Conservation (phyloP, 2,888 invertebrate species). For the Tetrapedia diversipes region DNA sequence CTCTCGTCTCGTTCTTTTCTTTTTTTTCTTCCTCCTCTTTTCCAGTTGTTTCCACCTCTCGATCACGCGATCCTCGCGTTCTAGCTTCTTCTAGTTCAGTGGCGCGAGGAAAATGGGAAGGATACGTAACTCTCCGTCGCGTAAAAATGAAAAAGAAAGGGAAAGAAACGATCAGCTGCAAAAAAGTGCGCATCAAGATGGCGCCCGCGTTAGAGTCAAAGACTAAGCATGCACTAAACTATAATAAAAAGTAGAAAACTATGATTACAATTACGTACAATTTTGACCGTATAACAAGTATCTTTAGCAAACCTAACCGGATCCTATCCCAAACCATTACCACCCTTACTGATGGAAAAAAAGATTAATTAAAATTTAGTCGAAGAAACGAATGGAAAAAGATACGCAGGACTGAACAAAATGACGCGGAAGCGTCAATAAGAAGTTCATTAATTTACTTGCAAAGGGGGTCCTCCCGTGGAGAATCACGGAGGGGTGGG, state of each 20-base stretch:
- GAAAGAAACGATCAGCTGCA: background rate
- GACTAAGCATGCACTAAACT: too few species aligned
- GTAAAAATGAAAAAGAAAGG: slow-evolving; percentile 6
- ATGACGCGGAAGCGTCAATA: background rate
- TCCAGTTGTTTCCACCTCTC: slow-evolving; percentile 35
- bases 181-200: background rate
- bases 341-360: too few species aligned
- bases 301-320: too few species aligned
- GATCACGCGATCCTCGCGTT: slow-evolving; percentile 54
- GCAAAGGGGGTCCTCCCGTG: background rate
- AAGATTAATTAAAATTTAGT: too few species aligned
- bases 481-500: background rate
- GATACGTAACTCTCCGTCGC: slow-evolving; percentile 20
- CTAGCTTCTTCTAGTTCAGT: slow-evolving; percentile 42
- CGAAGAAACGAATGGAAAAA: too few species aligned
- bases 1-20: background rate
- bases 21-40: slow-evolving; percentile 34
- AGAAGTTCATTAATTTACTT: slow-evolving; percentile 29
- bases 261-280: too few species aligned
- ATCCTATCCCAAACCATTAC: too few species aligned
- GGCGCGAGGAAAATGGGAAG: slow-evolving; percentile 19
- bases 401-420: too few species aligned
- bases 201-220: too few species aligned
- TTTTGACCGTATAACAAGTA: too few species aligned
- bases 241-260: too few species aligned